Evolutionary conservation across 2,888 invertebrate genomes (phyloP).

Genomic region (Cheilosia grossa): DNA sequence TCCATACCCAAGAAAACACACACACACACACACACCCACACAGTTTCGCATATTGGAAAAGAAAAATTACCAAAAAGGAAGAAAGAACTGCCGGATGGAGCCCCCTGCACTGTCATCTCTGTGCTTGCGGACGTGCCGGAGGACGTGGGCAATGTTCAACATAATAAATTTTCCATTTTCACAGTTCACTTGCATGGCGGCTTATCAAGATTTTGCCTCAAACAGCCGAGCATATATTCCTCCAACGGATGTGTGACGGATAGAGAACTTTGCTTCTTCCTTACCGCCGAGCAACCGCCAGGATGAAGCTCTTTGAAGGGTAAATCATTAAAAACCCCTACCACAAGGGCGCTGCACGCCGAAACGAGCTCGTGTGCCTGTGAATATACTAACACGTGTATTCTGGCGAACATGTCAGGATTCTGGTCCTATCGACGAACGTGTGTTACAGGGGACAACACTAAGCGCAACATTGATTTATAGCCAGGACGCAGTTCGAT

Average conservation of each 20-base stretch:
- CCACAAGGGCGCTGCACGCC: background rate
- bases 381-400: conserved; percentile 9
- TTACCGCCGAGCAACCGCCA: background rate
- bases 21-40: background rate
- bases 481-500: conserved; percentile 27
- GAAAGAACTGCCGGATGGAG: background rate
- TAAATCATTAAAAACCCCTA: conserved; percentile 15
- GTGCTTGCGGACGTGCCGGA: conserved; percentile 14
- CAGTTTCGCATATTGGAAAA: background rate
- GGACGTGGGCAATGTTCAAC: conserved; percentile 27
- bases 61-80: background rate
- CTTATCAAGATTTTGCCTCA: conserved; percentile 39
- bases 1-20: background rate
- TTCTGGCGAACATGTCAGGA: background rate
- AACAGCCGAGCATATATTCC: conserved; percentile 1
- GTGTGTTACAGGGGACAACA: conserved; percentile 19
- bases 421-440: conserved; percentile 25
- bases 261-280: conserved; percentile 8
- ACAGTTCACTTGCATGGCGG: conserved; percentile 49
- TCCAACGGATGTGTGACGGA: too few relatives aligned
- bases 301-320: conserved; percentile 21
- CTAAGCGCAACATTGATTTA: conserved; percentile 55
- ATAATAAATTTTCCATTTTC: conserved; percentile 52
- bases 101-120: conserved; percentile 24
- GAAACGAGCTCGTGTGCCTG: background rate